Evolutionary conservation across 2,888 invertebrate species (phyloP), one percentile per base, ranked within the genome.

Genomic region (Diplazon laetatorius): DNA sequence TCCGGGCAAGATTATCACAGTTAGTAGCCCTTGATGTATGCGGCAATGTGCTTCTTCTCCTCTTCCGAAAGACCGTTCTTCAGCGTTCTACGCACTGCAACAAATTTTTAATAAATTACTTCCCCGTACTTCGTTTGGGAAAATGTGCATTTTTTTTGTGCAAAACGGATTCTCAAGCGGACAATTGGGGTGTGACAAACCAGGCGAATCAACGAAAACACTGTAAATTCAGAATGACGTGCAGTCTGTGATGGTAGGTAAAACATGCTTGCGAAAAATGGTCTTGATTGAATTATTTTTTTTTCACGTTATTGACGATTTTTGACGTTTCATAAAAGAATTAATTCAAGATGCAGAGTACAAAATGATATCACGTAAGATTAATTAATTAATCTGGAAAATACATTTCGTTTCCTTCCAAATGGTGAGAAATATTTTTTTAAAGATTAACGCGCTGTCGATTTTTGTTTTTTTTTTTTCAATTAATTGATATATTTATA

Each of bases 41-140:
- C 94, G 86, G 95, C 94, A 85, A 95, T 93, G 90, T 95, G 94
- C 90, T 95, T 95, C 91, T 95, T 94, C 91, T 96, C 96, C 91
- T 96, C 96, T 88, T 95, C 95, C 80, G 95, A 95, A 85, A 96
- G 92, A 84, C 96, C 96, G 91, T 95, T 95, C 89, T 95, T 95
- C 87, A 96, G 92, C 80, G 96, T 96, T 91, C 96, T 93, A 91
- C 96, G 93, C 92, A 96, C 96, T 96, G 92, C 55, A 93, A 93
- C 81, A 84, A 76, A 72, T 63, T 63, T 30, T 25, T n/a, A n/a
- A n/a, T n/a, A n/a, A n/a, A n/a, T n/a, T n/a, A n/a, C n/a, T n/a
- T n/a, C n/a, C n/a, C n/a, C n/a, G n/a, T n/a, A n/a, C n/a, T n/a
- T n/a, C n/a, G n/a, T n/a, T n/a, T 39, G 10, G 12, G 18, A 22